phyloP scores from a whole-genome alignment of 2,797 vertebrate genomes.

The Lepidocolaptes lacrymiger region DNA sequence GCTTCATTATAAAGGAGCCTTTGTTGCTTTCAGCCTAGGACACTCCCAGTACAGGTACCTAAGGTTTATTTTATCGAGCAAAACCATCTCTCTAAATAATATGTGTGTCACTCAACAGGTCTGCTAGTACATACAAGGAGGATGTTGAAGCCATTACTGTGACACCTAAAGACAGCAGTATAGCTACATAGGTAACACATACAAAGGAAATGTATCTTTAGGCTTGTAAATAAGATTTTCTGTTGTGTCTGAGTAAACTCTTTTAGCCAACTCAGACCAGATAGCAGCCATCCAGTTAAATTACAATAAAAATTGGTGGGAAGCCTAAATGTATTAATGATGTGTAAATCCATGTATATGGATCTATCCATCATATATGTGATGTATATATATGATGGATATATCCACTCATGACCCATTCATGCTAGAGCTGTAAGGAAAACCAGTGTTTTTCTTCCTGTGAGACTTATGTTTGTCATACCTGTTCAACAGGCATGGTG shows the following conservation, averaged over 20 bases:
- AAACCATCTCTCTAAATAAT: not conserved
- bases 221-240: not conserved
- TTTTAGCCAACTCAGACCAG: not conserved
- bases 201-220: not conserved
- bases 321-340: not conserved
- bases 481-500: not conserved
- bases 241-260: not conserved
- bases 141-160: not conserved
- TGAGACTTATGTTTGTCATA: not conserved
- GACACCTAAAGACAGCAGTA: not conserved
- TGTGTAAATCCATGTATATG: not conserved
- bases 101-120: not conserved
- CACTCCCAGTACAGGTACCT: not conserved
- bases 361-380: not conserved
- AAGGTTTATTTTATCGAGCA: not conserved
- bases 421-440: not conserved
- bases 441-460: not conserved
- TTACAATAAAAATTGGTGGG: not conserved
- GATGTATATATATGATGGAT: not conserved
- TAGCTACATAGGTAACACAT: not conserved
- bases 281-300: constrained; percentile 2
- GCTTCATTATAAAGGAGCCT: not conserved
- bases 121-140: not conserved
- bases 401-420: not conserved
- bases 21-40: not conserved